A percentile compares a stretch with the other conserved stretches of the same genome.
Conservation (phyloP, 2,797 vertebrate genomes). For the Coccyzus lansbergi region DNA sequence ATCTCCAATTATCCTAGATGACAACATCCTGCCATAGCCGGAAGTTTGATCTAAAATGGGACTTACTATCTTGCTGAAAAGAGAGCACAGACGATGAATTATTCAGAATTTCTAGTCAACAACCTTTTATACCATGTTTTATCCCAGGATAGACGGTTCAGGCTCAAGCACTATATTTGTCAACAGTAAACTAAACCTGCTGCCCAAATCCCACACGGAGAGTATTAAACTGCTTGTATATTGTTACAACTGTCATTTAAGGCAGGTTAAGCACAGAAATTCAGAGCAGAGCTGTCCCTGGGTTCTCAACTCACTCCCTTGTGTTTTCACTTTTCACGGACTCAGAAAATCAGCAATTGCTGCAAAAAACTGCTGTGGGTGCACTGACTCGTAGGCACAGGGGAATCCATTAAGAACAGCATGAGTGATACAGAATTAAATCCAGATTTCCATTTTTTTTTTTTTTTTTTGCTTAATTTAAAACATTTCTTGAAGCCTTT, state of each 20-base stretch:
- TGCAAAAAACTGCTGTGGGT: not conserved
- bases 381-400: not conserved
- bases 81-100: constrained; percentile 48
- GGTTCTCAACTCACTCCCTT: not conserved
- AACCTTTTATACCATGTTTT: constrained; percentile 49
- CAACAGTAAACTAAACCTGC: constrained; percentile 46
- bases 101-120: constrained; percentile 65
- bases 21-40: not conserved
- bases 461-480: constrained; percentile 12
- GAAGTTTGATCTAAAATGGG: constrained; percentile 47
- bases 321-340: constrained; percentile 11
- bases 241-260: constrained; percentile 38
- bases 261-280: constrained; percentile 7
- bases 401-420: not conserved
- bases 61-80: constrained; percentile 20
- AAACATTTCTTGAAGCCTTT: not conserved
- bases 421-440: not conserved
- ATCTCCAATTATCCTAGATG: not conserved
- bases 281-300: not conserved
- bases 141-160: constrained; percentile 48
- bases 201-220: constrained; percentile 48
- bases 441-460: constrained; percentile 1
- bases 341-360: not conserved
- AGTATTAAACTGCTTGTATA: constrained; percentile 39
- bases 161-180: constrained; percentile 59